Evolutionary conservation across 1,140 invertebrate species (phyloP).

Genomic region (Asobara japonica): DNA sequence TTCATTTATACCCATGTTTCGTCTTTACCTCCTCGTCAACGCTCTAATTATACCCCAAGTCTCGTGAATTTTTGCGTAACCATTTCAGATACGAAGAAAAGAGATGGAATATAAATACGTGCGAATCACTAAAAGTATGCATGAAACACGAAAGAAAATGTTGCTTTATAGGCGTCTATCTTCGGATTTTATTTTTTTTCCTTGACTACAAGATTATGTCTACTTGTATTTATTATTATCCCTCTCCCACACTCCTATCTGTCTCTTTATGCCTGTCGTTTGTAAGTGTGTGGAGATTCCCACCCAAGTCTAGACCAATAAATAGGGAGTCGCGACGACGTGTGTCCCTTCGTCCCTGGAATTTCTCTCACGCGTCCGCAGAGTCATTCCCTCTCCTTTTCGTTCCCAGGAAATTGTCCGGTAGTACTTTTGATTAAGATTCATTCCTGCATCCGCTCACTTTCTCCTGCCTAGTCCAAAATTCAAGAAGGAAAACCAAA

Average conservation of each 20-base stretch:
- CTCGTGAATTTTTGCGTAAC: slow-evolving; percentile 42
- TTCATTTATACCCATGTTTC: slow-evolving; percentile 26
- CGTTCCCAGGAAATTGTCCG: background rate
- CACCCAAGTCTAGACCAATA: slow-evolving; percentile 30
- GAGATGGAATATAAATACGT: background rate
- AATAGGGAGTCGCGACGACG: slow-evolving; percentile 27
- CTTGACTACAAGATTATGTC: background rate
- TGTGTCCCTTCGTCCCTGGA: slow-evolving; percentile 23
- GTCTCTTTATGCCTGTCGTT: background rate
- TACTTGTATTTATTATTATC: background rate
- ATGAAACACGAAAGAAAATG: background rate
- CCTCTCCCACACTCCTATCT: background rate
- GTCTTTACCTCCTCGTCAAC: slow-evolving; percentile 16
- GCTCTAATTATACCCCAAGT: slow-evolving; percentile 47
- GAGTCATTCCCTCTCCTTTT: slow-evolving; percentile 14
- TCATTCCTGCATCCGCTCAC: background rate
- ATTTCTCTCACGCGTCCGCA: slow-evolving; percentile 28
- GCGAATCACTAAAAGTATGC: background rate
- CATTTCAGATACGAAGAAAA: background rate
- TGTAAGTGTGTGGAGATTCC: background rate
- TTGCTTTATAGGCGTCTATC: slow-evolving; percentile 7
- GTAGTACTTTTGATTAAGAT: background rate
- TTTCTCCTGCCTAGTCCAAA: too few species aligned
- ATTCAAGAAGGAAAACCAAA: too few species aligned
- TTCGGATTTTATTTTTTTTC: slow-evolving; percentile 22